Evolutionary conservation across 1,140 invertebrate species (phyloP).

Genomic region (Paraescarpia echinospica): DNA sequence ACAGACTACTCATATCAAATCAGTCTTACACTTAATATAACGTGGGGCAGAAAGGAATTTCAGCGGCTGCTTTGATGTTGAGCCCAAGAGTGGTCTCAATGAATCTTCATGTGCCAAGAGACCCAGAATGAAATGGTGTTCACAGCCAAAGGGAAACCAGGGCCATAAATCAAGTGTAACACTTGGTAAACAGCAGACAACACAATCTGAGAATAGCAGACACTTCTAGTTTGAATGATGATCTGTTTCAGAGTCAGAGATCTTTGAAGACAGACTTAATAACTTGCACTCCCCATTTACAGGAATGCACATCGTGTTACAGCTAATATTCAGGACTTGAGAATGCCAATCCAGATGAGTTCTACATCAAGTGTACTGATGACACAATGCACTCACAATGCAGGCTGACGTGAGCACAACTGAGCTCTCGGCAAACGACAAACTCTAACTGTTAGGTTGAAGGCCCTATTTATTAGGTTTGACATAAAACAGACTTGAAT

Average conservation of each 20-base stretch:
- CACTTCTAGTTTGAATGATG: background rate
- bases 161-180: background rate
- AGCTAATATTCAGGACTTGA: background rate
- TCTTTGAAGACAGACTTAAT: background rate
- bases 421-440: background rate
- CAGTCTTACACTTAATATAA: background rate
- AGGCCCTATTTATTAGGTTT: background rate
- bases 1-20: background rate
- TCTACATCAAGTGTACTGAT: background rate
- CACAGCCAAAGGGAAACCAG: background rate
- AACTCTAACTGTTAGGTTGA: too few relatives aligned
- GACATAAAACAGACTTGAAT: background rate
- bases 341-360: background rate
- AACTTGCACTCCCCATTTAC: background rate
- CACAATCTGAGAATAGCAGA: background rate
- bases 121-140: background rate
- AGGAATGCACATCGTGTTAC: background rate
- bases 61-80: background rate
- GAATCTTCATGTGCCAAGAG: background rate
- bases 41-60: background rate
- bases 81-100: background rate
- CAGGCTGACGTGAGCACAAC: background rate
- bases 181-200: background rate
- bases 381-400: background rate
- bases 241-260: background rate